These are phyloP conservation scores for Sminthopsis crassicaudata DNA, from an alignment of 2,113 vertebrate species.

Conservation along the genomic window DNA sequence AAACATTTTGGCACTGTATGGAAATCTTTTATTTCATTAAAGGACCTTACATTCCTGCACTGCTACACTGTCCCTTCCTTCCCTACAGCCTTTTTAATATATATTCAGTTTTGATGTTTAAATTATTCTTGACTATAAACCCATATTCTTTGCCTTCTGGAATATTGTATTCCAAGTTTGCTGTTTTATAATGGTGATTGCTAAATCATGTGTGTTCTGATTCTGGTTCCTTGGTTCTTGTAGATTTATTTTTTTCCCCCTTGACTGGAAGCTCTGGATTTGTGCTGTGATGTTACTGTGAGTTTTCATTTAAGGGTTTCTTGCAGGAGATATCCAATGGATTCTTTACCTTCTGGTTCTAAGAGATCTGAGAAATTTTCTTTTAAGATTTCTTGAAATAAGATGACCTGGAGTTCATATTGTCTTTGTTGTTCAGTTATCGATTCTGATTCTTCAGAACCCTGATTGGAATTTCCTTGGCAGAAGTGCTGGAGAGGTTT, in stretches of 20 bases:
- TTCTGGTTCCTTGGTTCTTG: not conserved
- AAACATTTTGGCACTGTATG: too few relatives aligned
- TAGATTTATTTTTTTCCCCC: too few relatives aligned
- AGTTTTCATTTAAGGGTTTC: not conserved
- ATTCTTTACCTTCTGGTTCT: not conserved
- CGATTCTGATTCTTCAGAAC: not conserved
- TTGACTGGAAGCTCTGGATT: not conserved
- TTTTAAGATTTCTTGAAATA: not conserved
- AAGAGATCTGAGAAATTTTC: not conserved
- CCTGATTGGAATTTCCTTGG: not conserved
- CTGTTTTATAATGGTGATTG: not conserved
- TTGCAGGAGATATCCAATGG: not conserved
- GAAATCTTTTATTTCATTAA: not conserved
- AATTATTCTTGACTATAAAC: not conserved
- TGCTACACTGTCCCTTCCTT: too few relatives aligned
- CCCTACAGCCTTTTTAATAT: not conserved
- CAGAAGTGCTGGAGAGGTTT: not conserved
- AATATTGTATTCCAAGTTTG: not conserved
- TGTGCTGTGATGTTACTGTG: not conserved
- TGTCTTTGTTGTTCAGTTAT: not conserved
- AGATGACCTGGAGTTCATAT: not conserved
- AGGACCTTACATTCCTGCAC: not conserved
- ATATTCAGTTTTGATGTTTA: not conserved
- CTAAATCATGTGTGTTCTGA: not conserved
- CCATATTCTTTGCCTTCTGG: not conserved